Percentiles rank a stretch among this genome's conserved stretches.
These are phyloP conservation scores for Philonicus albiceps DNA, from an alignment of 2,888 invertebrate genomes.

Conservation along the genomic window DNA sequence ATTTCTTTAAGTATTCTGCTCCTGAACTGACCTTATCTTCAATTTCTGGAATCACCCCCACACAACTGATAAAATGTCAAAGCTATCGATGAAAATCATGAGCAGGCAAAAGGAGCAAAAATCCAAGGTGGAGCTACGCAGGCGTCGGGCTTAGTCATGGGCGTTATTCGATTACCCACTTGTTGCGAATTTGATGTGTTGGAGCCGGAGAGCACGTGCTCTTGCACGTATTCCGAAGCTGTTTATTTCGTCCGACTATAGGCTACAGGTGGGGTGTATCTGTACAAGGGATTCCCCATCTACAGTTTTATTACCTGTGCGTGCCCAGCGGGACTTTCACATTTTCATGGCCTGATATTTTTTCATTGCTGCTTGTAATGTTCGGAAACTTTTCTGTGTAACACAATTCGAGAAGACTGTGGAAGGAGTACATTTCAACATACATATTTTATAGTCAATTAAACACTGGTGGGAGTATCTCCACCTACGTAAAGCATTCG, in stretches of 20 bases:
- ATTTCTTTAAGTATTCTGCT: neutral
- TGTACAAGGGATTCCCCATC: neutral
- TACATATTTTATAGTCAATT: neutral
- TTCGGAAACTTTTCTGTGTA: neutral
- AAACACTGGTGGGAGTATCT: neutral
- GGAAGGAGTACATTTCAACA: neutral
- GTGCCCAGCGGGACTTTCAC: neutral
- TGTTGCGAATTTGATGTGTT: neutral
- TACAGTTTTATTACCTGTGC: neutral
- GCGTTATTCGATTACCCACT: constrained; percentile 26
- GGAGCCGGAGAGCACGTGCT: constrained; percentile 1
- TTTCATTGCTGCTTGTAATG: neutral
- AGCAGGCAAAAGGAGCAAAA: neutral
- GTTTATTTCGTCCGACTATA: neutral
- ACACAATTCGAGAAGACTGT: neutral
- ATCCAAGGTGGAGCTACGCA: neutral
- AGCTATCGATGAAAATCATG: constrained; percentile 24
- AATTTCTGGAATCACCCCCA: neutral
- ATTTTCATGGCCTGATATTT: neutral
- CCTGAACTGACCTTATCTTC: constrained; percentile 1
- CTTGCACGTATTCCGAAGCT: neutral
- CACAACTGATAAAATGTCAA: constrained; percentile 28
- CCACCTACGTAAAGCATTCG: neutral
- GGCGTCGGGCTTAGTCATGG: neutral
- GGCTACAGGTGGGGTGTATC: neutral